Percentiles rank a stretch among this genome's conserved stretches.
phyloP scores from a whole-genome alignment of 1,140 invertebrate species.

The Bacillus rossius region DNA sequence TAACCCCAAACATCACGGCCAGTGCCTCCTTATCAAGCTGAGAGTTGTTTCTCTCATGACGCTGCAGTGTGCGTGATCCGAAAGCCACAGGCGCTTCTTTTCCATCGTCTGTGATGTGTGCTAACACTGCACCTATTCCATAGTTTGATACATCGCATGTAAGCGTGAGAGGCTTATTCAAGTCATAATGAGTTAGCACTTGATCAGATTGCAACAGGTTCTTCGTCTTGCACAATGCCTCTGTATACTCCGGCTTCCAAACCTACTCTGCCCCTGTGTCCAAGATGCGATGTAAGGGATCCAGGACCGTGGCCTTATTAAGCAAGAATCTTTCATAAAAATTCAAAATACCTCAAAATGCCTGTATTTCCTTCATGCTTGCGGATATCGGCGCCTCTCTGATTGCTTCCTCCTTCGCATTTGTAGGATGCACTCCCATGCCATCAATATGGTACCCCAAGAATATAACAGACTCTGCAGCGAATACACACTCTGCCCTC shows the following conservation, averaged over 20 bases:
- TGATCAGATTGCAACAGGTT: constrained; percentile 9
- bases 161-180: constrained; percentile 24
- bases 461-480: constrained; percentile 28
- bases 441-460: constrained; percentile 33
- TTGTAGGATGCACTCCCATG: constrained; percentile 29
- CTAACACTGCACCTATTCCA: constrained; percentile 35
- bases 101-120: constrained; percentile 29
- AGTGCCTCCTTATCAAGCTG: constrained; percentile 42
- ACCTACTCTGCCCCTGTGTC: constrained; percentile 19
- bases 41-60: constrained; percentile 40
- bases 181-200: constrained; percentile 31
- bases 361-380: constrained; percentile 33
- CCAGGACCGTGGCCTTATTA: constrained; percentile 25
- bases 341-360: constrained; percentile 31
- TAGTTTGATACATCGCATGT: constrained; percentile 32
- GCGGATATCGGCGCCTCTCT: constrained; percentile 33
- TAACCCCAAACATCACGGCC: constrained; percentile 39
- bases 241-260: constrained; percentile 23
- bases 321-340: not conserved
- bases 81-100: constrained; percentile 33
- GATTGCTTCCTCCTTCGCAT: constrained; percentile 35
- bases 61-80: constrained; percentile 19
- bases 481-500: constrained; percentile 33
- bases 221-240: constrained; percentile 29
- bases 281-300: constrained; percentile 23